These are phyloP conservation scores for Elephantulus edwardii DNA, from an alignment of 2,113 vertebrate genomes.

Conservation along the genomic window DNA sequence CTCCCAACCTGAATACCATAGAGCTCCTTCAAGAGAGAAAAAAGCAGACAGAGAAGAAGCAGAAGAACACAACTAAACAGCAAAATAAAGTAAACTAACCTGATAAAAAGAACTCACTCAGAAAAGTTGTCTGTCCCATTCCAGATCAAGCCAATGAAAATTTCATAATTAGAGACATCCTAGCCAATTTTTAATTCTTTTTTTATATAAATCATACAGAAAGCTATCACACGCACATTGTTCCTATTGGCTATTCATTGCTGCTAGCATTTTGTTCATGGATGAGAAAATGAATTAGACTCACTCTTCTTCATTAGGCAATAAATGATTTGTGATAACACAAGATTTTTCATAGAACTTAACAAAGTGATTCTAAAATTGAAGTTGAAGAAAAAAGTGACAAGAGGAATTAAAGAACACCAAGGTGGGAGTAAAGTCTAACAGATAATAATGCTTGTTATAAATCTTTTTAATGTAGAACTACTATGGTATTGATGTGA, in stretches of 20 bases:
- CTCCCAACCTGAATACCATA: background rate
- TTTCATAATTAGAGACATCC: background rate
- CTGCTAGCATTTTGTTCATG: background rate
- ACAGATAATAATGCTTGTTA: background rate
- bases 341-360: conserved; percentile 18
- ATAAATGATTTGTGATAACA: background rate
- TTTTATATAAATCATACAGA: background rate
- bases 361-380: conserved; percentile 33
- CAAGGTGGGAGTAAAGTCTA: background rate
- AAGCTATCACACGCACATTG: background rate
- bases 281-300: conserved; percentile 15
- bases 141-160: background rate
- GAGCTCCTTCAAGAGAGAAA: conserved; percentile 22
- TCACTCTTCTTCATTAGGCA: background rate
- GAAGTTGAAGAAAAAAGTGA: background rate
- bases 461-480: background rate
- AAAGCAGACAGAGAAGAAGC: background rate
- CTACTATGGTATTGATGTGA: background rate
- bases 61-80: background rate
- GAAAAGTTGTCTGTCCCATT: background rate
- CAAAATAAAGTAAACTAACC: background rate
- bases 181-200: conserved; percentile 3
- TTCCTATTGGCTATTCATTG: background rate
- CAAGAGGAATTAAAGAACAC: background rate
- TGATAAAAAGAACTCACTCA: background rate